These are phyloP conservation scores for Erannis defoliaria DNA, from an alignment of 2,888 invertebrate genomes.

Conservation along the genomic window DNA sequence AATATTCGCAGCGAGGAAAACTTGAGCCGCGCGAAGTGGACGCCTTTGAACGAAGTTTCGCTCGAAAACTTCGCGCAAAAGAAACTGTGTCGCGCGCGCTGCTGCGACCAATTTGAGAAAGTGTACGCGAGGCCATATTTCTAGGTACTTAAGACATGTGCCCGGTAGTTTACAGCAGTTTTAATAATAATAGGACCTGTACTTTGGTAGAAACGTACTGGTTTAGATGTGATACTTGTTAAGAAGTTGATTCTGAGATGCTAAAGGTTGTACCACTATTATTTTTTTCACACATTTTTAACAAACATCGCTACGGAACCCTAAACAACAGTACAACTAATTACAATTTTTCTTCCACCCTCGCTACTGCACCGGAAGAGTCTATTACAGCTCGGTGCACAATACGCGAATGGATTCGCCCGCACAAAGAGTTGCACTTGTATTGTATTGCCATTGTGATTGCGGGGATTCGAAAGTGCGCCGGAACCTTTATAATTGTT, in stretches of 20 bases:
- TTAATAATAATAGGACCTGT: no score
- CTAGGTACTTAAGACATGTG: no score
- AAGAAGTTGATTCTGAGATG: background rate
- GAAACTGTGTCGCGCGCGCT: conserved; percentile 36
- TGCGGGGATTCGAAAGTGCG: background rate
- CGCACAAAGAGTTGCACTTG: conserved; percentile 24
- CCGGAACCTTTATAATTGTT: conserved; percentile 9
- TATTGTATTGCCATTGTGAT: background rate
- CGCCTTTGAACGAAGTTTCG: conserved; percentile 38
- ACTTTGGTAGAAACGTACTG: no score
- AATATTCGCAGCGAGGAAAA: conserved; percentile 37
- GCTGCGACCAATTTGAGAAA: background rate
- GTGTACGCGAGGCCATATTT: no score
- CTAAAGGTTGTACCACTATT: background rate
- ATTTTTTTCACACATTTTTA: no score
- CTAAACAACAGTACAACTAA: background rate
- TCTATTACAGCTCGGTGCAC: conserved; percentile 35
- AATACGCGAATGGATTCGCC: conserved; percentile 33
- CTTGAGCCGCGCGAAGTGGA: conserved; percentile 30
- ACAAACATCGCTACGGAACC: no score
- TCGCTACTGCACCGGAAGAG: conserved; percentile 18
- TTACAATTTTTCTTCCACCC: background rate
- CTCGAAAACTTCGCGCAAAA: conserved; percentile 31
- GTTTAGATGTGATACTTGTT: no score
- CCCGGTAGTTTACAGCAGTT: no score